Evolutionary conservation across 1,140 invertebrate species (phyloP), one percentile per base, ranked within the genome.

Genomic region (Bombus pyrosoma): DNA sequence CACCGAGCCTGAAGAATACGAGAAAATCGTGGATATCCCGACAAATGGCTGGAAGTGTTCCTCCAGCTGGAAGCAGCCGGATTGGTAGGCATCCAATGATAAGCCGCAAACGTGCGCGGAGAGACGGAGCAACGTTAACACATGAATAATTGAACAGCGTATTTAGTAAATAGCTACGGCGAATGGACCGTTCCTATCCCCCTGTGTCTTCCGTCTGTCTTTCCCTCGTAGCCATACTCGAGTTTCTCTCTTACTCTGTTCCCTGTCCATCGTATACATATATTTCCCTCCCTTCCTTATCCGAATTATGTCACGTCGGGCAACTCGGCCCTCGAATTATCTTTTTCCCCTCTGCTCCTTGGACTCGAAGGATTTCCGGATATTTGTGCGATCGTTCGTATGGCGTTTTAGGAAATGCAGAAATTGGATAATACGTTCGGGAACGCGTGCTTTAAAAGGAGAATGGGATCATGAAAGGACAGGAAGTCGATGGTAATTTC

Each of bases 61-160:
- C 43, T 57, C 22, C 5, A 66, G 41, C 47, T 47, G 68, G 28
- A 62, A 64, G 28, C 37, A 25, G 32, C 37, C 71, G 66, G 84
- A 89, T 89, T 86, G 79, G 69, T 89, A 86, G 71, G 68, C 79
- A 57, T 32, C 57, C 53, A 37, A 64, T 57, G 83, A 89, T 89
- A 88, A 89, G 57, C 79, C 73, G 75, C 79, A 66, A 86, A 68
- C 68, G 34, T 72, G 73, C 34, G 13, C 77, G 13, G 53, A 73
- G 82, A 83, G 57, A 75, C 69, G 87, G 81, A 78, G 73, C 74
- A 86, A 37, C 77, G 85, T 90, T 91, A 86, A 86, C 85, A 91
- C 87, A 91, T 86, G 90, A 89, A 91, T 91, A 91, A 91, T 89
- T 90, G 89, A 91, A 87, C 89, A 89, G 85, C 85, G 85, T 88